Evolutionary conservation across 2,113 vertebrate species (phyloP).

Genomic region (Brevimyrus niger): DNA sequence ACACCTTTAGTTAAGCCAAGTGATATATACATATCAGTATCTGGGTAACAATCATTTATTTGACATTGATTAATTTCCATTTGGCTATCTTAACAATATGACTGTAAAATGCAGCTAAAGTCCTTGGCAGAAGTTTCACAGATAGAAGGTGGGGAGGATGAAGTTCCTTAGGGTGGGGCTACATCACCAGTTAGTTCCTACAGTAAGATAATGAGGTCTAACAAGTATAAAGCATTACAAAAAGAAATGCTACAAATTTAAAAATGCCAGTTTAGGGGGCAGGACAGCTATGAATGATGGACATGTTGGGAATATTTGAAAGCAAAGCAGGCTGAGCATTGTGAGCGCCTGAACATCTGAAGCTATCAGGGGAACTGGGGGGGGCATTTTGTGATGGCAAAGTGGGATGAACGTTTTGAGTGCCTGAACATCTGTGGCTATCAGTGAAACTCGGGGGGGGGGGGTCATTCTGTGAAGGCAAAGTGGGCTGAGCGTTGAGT

Average conservation of each 20-base stretch:
- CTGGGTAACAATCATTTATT: background rate
- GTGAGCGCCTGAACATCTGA: too few relatives aligned
- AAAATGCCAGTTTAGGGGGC: too few relatives aligned
- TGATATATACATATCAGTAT: background rate
- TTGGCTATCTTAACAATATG: background rate
- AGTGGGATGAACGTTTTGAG: background rate
- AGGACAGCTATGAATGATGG: too few relatives aligned
- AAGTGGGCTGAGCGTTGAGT: background rate
- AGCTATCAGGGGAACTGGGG: background rate
- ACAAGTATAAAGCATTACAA: constrained; percentile 87
- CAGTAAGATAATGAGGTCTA: constrained; percentile 90
- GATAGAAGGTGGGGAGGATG: background rate
- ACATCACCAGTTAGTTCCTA: constrained; percentile 68
- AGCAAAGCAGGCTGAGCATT: too few relatives aligned
- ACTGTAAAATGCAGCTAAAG: background rate
- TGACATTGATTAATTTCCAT: background rate
- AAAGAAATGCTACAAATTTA: background rate
- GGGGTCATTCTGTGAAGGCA: background rate
- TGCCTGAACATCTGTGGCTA: background rate
- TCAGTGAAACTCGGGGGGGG: background rate
- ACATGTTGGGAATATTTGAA: too few relatives aligned
- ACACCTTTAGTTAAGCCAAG: background rate
- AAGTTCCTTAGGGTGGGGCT: background rate
- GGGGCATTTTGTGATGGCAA: background rate
- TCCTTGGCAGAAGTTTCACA: background rate